Evolutionary conservation across 2,797 vertebrate genomes (phyloP).

Genomic region (Lagocephalus sceleratus): DNA sequence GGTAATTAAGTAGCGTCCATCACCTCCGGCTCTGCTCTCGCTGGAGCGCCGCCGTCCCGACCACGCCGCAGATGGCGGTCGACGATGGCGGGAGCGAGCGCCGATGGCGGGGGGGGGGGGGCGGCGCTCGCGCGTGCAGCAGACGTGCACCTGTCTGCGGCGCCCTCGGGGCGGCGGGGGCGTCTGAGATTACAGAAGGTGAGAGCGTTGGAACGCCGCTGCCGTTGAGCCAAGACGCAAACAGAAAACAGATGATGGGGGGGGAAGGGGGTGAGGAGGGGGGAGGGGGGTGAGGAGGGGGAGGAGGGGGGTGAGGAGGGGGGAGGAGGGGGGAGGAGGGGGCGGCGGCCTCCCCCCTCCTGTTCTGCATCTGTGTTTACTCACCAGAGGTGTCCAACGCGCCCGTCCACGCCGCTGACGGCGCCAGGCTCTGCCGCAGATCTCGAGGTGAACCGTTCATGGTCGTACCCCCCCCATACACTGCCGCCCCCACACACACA

Average conservation of each 20-base stretch:
- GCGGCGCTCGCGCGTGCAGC: slow-evolving; percentile 33
- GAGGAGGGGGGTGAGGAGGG: slow-evolving; percentile 20
- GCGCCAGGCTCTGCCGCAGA: too few species aligned
- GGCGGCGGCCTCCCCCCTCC: slow-evolving; percentile 29
- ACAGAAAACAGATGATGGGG: slow-evolving; percentile 74
- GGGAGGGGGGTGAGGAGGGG: neutral
- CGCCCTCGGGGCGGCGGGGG: slow-evolving; percentile 53
- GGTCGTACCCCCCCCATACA: too few species aligned
- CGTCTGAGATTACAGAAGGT: slow-evolving; percentile 63
- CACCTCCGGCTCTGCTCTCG: too few species aligned
- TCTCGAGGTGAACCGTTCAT: too few species aligned
- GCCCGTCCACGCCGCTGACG: slow-evolving; percentile 27
- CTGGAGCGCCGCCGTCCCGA: too few species aligned
- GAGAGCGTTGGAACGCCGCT: slow-evolving; percentile 50
- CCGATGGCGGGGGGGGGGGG: neutral
- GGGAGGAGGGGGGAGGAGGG: neutral
- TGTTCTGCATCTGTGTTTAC: slow-evolving; percentile 65
- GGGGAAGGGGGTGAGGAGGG: slow-evolving; percentile 1
- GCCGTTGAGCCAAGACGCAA: slow-evolving; percentile 55
- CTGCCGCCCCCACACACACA: too few species aligned
- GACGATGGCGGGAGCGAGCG: too few species aligned
- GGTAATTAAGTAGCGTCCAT: too few species aligned
- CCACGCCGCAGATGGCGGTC: too few species aligned
- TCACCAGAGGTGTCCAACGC: slow-evolving; percentile 61
- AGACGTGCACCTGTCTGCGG: slow-evolving; percentile 66